A percentile compares a stretch with the other conserved stretches of the same genome.
These are phyloP conservation scores for Lophius piscatorius DNA, from an alignment of 2,113 vertebrate species.

Conservation along the genomic window DNA sequence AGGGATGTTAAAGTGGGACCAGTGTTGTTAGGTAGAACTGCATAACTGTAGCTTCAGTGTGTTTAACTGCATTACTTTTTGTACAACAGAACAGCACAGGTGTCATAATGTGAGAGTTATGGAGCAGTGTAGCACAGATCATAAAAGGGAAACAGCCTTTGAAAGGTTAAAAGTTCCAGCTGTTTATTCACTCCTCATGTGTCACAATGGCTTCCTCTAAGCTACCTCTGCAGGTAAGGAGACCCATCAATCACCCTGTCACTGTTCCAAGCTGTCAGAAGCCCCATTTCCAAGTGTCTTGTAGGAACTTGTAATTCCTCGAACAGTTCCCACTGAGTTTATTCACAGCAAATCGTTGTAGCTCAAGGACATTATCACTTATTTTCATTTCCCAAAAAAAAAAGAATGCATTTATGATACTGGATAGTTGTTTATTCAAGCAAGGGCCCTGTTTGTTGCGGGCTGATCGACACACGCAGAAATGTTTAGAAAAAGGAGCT, in stretches of 20 bases:
- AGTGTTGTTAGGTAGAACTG: no score
- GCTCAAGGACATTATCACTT: slow-evolving; percentile 65
- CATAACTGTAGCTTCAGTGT: no score
- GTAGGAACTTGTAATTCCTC: slow-evolving; percentile 74
- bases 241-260: slow-evolving; percentile 58
- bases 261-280: slow-evolving; percentile 69
- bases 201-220: slow-evolving; percentile 62
- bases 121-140: slow-evolving; percentile 13
- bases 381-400: slow-evolving; percentile 48
- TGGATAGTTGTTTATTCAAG: slow-evolving; percentile 67
- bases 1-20: no score
- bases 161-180: slow-evolving; percentile 29
- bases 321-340: slow-evolving; percentile 64
- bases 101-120: slow-evolving; percentile 14
- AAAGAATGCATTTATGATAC: slow-evolving; percentile 49
- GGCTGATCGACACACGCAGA: slow-evolving; percentile 57
- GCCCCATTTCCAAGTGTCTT: slow-evolving; percentile 60
- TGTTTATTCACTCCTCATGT: slow-evolving; percentile 50
- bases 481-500: slow-evolving; percentile 47
- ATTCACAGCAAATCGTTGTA: slow-evolving; percentile 55
- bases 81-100: background rate
- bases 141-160: background rate
- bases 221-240: slow-evolving; percentile 47
- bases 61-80: background rate
- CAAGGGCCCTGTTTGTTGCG: slow-evolving; percentile 58